These are phyloP conservation scores for Theristicus caerulescens DNA, from an alignment of 2,113 vertebrate genomes.

Conservation along the genomic window DNA sequence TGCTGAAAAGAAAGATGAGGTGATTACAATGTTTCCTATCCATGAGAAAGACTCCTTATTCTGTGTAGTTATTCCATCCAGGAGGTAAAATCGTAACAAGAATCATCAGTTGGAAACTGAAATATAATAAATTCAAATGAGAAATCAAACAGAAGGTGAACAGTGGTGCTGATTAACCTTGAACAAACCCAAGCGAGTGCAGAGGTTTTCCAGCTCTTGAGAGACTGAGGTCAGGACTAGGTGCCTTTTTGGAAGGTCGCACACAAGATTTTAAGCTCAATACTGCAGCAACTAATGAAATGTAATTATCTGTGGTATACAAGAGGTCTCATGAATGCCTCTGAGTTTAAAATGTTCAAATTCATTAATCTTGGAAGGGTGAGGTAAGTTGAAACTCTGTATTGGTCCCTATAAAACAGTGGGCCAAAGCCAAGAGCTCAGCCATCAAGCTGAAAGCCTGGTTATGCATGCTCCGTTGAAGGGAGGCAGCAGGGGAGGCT, in stretches of 20 bases:
- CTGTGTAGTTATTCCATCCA: background rate
- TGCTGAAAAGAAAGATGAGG: background rate
- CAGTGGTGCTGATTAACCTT: constrained; percentile 50
- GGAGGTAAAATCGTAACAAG: constrained; percentile 10
- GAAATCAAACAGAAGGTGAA: constrained; percentile 1
- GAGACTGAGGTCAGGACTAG: background rate
- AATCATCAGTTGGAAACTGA: background rate
- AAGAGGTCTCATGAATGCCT: background rate
- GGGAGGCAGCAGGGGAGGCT: background rate
- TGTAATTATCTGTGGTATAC: background rate
- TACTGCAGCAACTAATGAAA: background rate
- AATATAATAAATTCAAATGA: constrained; percentile 54
- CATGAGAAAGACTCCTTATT: background rate
- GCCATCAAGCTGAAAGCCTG: background rate
- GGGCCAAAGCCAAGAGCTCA: background rate
- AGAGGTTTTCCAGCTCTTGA: background rate
- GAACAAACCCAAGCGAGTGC: background rate
- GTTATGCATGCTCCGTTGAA: background rate
- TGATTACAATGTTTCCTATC: background rate
- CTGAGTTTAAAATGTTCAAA: background rate
- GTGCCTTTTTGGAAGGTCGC: background rate
- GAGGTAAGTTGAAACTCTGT: background rate
- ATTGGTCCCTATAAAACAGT: background rate
- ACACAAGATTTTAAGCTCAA: background rate
- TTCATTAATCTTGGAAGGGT: background rate